A percentile compares a stretch with the other conserved stretches of the same genome.
Conservation (phyloP, 2,888 invertebrate genomes). For the Catocala nupta region DNA sequence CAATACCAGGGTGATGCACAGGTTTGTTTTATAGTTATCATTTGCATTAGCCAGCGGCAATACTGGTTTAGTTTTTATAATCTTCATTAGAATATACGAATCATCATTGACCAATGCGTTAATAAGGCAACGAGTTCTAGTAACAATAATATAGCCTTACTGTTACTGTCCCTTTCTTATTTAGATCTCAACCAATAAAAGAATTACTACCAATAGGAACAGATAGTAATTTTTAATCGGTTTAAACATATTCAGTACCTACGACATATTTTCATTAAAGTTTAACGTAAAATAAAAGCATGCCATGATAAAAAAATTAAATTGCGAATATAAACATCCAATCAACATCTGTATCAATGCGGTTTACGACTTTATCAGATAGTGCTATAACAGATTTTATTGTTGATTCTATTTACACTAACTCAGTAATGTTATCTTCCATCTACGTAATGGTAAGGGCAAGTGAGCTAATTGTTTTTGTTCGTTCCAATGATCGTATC, state of each 20-base stretch:
- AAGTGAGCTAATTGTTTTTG: conserved; percentile 79
- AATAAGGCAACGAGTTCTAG: too few relatives aligned
- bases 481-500: conserved; percentile 72
- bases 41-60: conserved; percentile 63
- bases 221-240: too few relatives aligned
- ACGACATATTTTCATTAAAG: too few relatives aligned
- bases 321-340: conserved; percentile 2
- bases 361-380: conserved; percentile 41
- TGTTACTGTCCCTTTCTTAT: too few relatives aligned
- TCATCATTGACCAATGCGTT: too few relatives aligned
- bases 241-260: too few relatives aligned
- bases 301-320: not conserved
- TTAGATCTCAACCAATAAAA: too few relatives aligned
- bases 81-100: not conserved
- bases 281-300: too few relatives aligned
- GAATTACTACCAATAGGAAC: too few relatives aligned
- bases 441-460: conserved; percentile 82
- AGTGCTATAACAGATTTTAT: conserved; percentile 48
- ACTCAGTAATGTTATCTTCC: conserved; percentile 66
- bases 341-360: conserved; percentile 15
- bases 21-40: conserved; percentile 79
- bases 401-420: conserved; percentile 51
- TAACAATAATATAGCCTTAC: too few relatives aligned
- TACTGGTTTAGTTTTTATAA: conserved; percentile 49
- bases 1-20: conserved; percentile 73